These are phyloP conservation scores for Caenorhabditis uteleia DNA, from an alignment of 2,888 invertebrate genomes.

Conservation along the genomic window DNA sequence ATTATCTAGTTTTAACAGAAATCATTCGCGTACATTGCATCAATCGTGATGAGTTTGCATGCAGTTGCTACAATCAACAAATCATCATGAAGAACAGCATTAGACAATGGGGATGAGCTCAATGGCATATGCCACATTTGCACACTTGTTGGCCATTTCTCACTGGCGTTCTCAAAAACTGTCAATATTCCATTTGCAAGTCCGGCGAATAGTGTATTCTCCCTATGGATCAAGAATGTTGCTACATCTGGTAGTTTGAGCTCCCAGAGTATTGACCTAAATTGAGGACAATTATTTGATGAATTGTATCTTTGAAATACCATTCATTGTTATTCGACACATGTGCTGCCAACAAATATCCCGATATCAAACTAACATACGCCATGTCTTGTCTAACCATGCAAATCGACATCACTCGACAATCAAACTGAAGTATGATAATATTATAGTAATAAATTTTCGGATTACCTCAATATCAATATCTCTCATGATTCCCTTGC, in stretches of 20 bases:
- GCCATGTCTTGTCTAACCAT: slow-evolving; percentile 70
- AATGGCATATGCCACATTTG: slow-evolving; percentile 73
- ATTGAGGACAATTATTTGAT: not conserved
- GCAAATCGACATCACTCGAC: slow-evolving; percentile 72
- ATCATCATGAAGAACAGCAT: slow-evolving; percentile 69
- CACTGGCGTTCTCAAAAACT: slow-evolving; percentile 71
- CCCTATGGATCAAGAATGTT: slow-evolving; percentile 70
- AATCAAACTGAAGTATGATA: slow-evolving; percentile 69
- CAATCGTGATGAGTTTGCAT: slow-evolving; percentile 72
- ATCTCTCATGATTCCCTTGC: slow-evolving; percentile 22
- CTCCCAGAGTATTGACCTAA: slow-evolving; percentile 70
- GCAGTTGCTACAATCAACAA: slow-evolving; percentile 73
- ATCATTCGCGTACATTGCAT: slow-evolving; percentile 69
- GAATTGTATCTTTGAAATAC: not conserved
- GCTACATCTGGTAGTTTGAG: slow-evolving; percentile 72
- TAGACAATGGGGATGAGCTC: slow-evolving; percentile 72
- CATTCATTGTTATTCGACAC: slow-evolving; percentile 47
- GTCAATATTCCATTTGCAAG: slow-evolving; percentile 74
- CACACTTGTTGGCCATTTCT: slow-evolving; percentile 61
- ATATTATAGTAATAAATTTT: too few species aligned
- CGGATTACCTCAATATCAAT: slow-evolving; percentile 39
- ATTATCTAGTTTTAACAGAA: not conserved
- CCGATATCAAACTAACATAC: slow-evolving; percentile 72
- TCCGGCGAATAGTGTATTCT: slow-evolving; percentile 71
- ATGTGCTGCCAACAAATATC: slow-evolving; percentile 71